phyloP scores from a whole-genome alignment of 2,113 vertebrate genomes.

The Agapornis roseicollis region DNA sequence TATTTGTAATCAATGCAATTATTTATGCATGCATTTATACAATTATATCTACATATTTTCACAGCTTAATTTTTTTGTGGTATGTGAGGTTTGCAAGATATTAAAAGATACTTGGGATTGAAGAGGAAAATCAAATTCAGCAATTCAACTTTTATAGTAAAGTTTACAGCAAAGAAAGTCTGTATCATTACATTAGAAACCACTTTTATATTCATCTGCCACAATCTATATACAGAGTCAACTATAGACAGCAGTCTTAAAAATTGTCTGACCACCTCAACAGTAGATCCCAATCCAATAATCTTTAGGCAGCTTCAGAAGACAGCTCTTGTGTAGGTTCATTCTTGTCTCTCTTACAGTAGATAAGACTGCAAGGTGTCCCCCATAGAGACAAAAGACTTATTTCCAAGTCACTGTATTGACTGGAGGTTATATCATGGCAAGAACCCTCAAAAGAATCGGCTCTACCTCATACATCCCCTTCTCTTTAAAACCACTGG shows the following conservation, averaged over 20 bases:
- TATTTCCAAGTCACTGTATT: neutral
- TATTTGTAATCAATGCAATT: neutral
- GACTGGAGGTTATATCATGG: neutral
- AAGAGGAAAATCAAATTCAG: neutral
- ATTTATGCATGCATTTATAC: neutral
- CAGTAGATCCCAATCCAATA: neutral
- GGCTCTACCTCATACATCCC: neutral
- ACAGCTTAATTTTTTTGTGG: neutral
- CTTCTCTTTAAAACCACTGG: neutral
- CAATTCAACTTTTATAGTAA: neutral
- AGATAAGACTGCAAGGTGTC: neutral
- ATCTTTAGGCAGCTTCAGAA: neutral
- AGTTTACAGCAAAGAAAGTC: neutral
- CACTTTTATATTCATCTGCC: neutral
- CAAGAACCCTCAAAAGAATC: neutral
- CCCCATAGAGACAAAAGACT: neutral
- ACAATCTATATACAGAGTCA: neutral
- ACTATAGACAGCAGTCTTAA: neutral
- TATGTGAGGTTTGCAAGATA: neutral
- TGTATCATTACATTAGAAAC: neutral
- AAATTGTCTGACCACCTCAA: neutral
- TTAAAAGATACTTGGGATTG: neutral
- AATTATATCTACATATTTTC: neutral
- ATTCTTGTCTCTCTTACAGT: rapidly evolving
- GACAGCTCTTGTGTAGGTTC: neutral